Base-by-base conservation (phyloP, 2,888 invertebrate genomes). In the Patella pellucida region DNA sequence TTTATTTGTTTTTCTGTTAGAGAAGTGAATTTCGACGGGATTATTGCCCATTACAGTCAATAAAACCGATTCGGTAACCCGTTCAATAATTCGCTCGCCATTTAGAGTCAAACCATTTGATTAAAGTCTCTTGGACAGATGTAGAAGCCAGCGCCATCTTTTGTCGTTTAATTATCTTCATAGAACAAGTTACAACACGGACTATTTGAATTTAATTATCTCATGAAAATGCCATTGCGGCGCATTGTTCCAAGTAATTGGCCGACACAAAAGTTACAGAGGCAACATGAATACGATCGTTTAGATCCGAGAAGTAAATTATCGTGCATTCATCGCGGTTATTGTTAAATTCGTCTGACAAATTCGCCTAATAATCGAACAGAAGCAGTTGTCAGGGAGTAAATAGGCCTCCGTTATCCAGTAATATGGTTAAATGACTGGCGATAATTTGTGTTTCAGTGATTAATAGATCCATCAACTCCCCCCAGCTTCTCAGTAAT, bases 331-430 rank as follows among this genome's bases (percentile, higher is more conserved):
- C 52, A 73, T 23, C n/a, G 51, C 7, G 15, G 9, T 52, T 54
- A 68, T 73, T 73, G 73, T 73, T 54, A 68, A 68, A 73, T 68
- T 51, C 67, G 19, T 51, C 41, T 73, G 52, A 51, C 19, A 68
- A 73, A 73, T 73, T 73, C 68, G 68, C 50, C 52, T 73, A 73
- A 73, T 73, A 68, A 41, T 27, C 68, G 68, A 68, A 73, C 73
- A 73, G 68, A 68, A 68, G 68, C 52, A 68, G 52, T 52, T 68
- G 73, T 73, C 73, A 73, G 68, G 50, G 67, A 68, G 51, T 62
- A 62, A 62, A 23, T 14, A 14, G 23, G 19, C 23, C 62, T 19
- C 23, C 11, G 62, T 62, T 62, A 62, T 62, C 62, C 14, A 62
- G 19, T 23, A 62, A 62, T 62, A 23, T 62, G 62, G 11, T 23